phyloP scores from a whole-genome alignment of 64 coral and sea anemone genomes.

The Orbicella faveolata region DNA sequence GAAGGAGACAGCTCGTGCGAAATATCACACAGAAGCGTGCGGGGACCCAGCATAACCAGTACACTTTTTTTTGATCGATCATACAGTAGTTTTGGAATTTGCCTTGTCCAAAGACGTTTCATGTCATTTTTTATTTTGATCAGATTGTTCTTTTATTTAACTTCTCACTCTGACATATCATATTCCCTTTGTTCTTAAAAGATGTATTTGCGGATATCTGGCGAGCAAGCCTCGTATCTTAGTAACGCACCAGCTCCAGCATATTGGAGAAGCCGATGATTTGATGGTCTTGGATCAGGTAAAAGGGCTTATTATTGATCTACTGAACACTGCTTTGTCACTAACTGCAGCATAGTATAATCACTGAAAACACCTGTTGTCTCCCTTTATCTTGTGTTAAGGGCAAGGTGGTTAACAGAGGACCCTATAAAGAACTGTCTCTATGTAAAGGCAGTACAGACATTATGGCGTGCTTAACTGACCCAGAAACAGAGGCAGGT shows the following conservation, averaged over 20 bases:
- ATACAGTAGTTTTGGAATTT: too few relatives aligned
- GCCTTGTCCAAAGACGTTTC: too few relatives aligned
- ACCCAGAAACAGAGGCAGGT: conserved; percentile 10
- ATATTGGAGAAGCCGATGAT: conserved; percentile 10
- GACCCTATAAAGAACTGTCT: background rate
- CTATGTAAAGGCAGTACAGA: background rate
- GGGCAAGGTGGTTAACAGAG: background rate
- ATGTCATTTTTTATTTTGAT: too few relatives aligned
- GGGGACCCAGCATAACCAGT: too few relatives aligned
- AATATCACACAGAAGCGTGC: too few relatives aligned
- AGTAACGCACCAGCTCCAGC: conserved; percentile 1
- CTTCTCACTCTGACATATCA: background rate
- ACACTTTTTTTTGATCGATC: too few relatives aligned
- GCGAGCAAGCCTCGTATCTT: conserved; percentile 18
- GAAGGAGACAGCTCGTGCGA: too few relatives aligned
- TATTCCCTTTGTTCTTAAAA: background rate
- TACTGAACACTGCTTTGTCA: too few relatives aligned
- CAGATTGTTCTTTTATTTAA: too few relatives aligned
- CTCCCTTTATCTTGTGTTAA: background rate
- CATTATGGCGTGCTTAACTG: background rate
- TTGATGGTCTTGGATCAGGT: background rate
- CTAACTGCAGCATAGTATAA: background rate
- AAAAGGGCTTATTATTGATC: background rate
- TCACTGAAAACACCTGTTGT: background rate
- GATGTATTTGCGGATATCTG: conserved; percentile 9